phyloP scores from a whole-genome alignment of 2,888 invertebrate species.

The Entomobrya proxima region DNA sequence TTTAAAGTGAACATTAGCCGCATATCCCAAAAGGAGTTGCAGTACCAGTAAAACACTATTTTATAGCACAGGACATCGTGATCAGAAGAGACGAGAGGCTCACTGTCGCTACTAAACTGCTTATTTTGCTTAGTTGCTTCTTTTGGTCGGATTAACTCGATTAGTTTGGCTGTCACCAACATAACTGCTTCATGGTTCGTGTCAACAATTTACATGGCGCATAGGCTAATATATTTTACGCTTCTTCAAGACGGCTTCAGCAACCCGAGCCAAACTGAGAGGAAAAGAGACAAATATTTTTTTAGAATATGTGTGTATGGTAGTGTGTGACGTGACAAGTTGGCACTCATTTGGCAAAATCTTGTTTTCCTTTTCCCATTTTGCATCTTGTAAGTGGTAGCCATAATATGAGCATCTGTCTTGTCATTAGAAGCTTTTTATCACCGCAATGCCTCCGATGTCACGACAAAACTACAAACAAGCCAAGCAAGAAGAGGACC shows the following conservation, averaged over 20 bases:
- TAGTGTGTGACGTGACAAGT: constrained; percentile 57
- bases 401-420: constrained; percentile 53
- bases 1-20: constrained; percentile 31
- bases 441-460: constrained; percentile 44
- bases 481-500: background rate
- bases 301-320: background rate
- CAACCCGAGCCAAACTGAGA: background rate
- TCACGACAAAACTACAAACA: constrained; percentile 45
- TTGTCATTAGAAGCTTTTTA: constrained; percentile 51
- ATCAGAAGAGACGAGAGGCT: background rate
- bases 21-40: constrained; percentile 1
- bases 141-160: constrained; percentile 32
- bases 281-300: background rate
- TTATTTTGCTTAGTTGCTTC: constrained; percentile 16
- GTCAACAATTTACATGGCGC: constrained; percentile 47
- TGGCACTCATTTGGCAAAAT: constrained; percentile 64
- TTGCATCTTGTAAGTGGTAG: constrained; percentile 41
- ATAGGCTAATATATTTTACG: constrained; percentile 29
- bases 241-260: constrained; percentile 18
- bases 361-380: constrained; percentile 46
- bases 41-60: background rate
- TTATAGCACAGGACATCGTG: background rate
- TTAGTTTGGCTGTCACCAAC: constrained; percentile 50
- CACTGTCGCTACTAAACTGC: background rate
- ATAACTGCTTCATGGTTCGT: constrained; percentile 46